Evolutionary conservation across 2,888 invertebrate genomes (phyloP).

Genomic region (Tetramorium bicarinatum): DNA sequence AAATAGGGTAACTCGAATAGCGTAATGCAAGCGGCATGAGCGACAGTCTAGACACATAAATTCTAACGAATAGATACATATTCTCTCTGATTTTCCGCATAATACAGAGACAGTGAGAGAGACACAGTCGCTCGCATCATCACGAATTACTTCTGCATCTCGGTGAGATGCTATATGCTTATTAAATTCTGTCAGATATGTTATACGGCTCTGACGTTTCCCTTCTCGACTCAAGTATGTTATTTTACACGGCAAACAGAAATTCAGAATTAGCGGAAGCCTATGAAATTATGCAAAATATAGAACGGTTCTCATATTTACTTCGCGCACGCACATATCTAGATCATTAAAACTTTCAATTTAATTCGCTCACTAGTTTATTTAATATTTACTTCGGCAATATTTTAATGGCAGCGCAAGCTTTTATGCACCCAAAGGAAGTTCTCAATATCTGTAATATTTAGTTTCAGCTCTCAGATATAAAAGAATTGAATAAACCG

Average conservation of each 20-base stretch:
- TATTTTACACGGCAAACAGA: slow-evolving; percentile 18
- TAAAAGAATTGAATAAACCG: not conserved
- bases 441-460: not conserved
- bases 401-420: slow-evolving; percentile 7
- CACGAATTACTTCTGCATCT: slow-evolving; percentile 44
- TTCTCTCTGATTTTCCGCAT: slow-evolving; percentile 20
- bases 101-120: slow-evolving; percentile 9
- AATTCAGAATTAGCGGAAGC: slow-evolving; percentile 23
- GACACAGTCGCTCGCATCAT: slow-evolving; percentile 26
- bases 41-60: slow-evolving; percentile 3
- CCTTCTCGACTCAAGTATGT: slow-evolving; percentile 17
- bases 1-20: not conserved
- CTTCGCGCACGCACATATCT: not conserved
- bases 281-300: slow-evolving; percentile 38
- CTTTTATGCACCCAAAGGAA: not conserved
- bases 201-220: slow-evolving; percentile 19
- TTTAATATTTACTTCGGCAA: slow-evolving; percentile 6
- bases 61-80: slow-evolving; percentile 19
- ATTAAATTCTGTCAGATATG: slow-evolving; percentile 42
- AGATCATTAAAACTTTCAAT: slow-evolving; percentile 37
- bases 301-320: slow-evolving; percentile 22
- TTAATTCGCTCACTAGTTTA: slow-evolving; percentile 23
- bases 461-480: not conserved
- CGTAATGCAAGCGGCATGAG: not conserved
- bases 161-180: slow-evolving; percentile 20